Conservation (phyloP, 1,140 invertebrate genomes). For the Drosophila takahashii region DNA sequence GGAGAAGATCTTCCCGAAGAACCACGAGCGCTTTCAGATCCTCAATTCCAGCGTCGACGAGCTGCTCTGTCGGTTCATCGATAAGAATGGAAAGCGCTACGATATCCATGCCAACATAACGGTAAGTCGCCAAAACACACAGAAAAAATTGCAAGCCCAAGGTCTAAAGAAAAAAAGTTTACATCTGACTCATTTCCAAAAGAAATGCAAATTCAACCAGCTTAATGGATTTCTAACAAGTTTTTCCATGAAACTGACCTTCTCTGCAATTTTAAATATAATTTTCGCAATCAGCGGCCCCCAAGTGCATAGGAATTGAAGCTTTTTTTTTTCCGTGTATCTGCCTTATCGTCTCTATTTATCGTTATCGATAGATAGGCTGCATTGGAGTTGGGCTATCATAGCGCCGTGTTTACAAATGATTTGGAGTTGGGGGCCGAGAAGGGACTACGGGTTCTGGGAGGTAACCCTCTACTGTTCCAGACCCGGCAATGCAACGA, state of each 20-base stretch:
- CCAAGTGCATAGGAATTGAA: constrained; percentile 6
- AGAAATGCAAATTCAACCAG: constrained; percentile 12
- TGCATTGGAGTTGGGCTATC: not conserved
- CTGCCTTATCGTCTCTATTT: constrained; percentile 1
- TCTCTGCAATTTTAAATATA: constrained; percentile 9
- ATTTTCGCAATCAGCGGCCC: constrained; percentile 7
- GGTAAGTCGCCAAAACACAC: constrained; percentile 87
- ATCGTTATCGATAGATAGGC: constrained; percentile 2
- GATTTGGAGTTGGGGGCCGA: not conserved
- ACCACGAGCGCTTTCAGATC: constrained; percentile 98
- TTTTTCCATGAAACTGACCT: constrained; percentile 27
- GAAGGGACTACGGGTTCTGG: not conserved
- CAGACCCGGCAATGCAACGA: not conserved
- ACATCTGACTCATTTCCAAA: not conserved
- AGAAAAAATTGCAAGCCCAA: not conserved
- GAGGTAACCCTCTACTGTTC: not conserved
- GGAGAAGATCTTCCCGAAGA: constrained; percentile 97
- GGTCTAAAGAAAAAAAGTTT: not conserved
- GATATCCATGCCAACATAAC: constrained; percentile 99
- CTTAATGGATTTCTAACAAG: constrained; percentile 17
- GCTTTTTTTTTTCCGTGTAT: not conserved
- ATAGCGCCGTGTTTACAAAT: constrained; percentile 5
- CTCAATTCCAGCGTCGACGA: constrained; percentile 99
- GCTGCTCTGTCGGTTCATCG: constrained; percentile 98
- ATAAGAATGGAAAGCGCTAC: constrained; percentile 96